Evolutionary conservation across 2,888 invertebrate species (phyloP).

Genomic region (Rhodophaea formosa): DNA sequence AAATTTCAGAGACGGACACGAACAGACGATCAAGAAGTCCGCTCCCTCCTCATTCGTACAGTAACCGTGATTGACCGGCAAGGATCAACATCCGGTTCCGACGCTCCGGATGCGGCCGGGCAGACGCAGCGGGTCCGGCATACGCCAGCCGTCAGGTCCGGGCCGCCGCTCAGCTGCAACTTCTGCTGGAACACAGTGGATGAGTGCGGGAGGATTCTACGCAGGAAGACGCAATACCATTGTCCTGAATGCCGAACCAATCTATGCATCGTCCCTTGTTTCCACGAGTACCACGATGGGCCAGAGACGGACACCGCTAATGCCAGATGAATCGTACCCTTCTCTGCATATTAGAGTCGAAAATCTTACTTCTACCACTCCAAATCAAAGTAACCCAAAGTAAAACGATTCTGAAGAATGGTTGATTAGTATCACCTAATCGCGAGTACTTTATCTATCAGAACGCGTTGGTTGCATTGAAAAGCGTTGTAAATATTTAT

Average conservation of each 20-base stretch:
- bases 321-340: slow-evolving; percentile 42
- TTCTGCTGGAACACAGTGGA: slow-evolving; percentile 96
- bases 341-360: slow-evolving; percentile 2
- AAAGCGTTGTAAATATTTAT: background rate
- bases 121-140: slow-evolving; percentile 84
- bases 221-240: slow-evolving; percentile 93
- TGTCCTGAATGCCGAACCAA: slow-evolving; percentile 95
- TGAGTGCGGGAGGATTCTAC: slow-evolving; percentile 88
- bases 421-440: too few relatives aligned
- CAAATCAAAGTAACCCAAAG: too few relatives aligned
- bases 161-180: slow-evolving; percentile 93
- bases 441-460: too few relatives aligned
- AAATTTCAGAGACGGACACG: slow-evolving; percentile 37
- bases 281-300: slow-evolving; percentile 91
- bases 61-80: slow-evolving; percentile 47
- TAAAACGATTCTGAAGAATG: too few relatives aligned
- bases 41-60: slow-evolving; percentile 52
- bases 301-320: slow-evolving; percentile 47
- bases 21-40: slow-evolving; percentile 41
- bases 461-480: slow-evolving; percentile 2
- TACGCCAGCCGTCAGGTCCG: slow-evolving; percentile 90
- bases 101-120: slow-evolving; percentile 29
- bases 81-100: slow-evolving; percentile 34
- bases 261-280: slow-evolving; percentile 93
- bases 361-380: background rate